Percentiles rank a stretch among this genome's conserved stretches.
These are phyloP conservation scores for Thunnus albacares DNA, from an alignment of 2,797 vertebrate species.

Conservation along the genomic window DNA sequence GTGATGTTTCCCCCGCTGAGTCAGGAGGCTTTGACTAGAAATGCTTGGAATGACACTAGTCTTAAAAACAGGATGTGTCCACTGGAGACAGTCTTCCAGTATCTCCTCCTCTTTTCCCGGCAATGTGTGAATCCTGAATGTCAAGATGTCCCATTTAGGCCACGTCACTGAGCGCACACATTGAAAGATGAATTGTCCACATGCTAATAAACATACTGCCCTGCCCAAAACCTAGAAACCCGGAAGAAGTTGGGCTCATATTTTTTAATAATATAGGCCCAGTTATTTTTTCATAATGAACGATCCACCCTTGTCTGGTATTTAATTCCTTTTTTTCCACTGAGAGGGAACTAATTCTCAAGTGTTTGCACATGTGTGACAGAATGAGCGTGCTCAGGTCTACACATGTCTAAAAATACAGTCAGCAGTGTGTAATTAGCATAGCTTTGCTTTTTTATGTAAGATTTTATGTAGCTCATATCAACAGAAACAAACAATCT, in stretches of 20 bases:
- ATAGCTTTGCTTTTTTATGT: not conserved
- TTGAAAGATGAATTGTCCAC: not conserved
- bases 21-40: conserved; percentile 51
- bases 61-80: conserved; percentile 67
- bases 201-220: not conserved
- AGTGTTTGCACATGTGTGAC: not conserved
- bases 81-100: conserved; percentile 13
- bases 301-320: not conserved
- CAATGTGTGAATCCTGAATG: conserved; percentile 45
- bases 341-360: not conserved
- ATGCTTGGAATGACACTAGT: conserved; percentile 61
- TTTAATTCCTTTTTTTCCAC: not conserved
- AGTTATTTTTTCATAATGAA: not conserved
- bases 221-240: not conserved
- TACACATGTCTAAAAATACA: not conserved
- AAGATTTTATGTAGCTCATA: not conserved
- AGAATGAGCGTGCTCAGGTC: not conserved
- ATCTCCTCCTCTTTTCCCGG: conserved; percentile 13
- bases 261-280: conserved; percentile 6
- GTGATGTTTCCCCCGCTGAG: conserved; percentile 1
- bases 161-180: not conserved
- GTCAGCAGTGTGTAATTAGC: not conserved
- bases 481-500: not conserved
- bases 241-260: not conserved
- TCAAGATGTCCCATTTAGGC: conserved; percentile 24